Percentiles rank a stretch among this genome's conserved stretches.
Conservation (phyloP, 2,888 invertebrate species). For the Heteropelma amictum region DNA sequence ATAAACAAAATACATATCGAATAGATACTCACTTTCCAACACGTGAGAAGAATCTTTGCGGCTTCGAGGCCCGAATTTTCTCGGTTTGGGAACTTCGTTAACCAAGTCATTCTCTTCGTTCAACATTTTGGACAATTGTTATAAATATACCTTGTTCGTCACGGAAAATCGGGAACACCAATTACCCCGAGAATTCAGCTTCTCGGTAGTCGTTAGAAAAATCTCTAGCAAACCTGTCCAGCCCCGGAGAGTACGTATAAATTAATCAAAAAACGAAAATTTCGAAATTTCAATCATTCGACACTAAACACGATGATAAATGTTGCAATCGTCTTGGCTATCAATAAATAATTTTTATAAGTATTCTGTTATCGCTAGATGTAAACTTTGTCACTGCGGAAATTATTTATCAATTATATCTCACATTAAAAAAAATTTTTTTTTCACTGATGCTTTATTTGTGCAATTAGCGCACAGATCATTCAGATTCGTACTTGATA, state of each 20-base stretch:
- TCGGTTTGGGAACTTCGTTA: constrained; percentile 18
- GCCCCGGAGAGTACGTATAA: constrained; percentile 57
- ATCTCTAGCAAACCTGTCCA: constrained; percentile 58
- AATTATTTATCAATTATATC: constrained; percentile 9
- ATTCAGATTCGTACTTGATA: neutral
- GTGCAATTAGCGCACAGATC: constrained; percentile 16
- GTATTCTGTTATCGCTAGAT: neutral
- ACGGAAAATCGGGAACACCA: too few relatives aligned
- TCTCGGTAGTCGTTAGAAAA: too few relatives aligned
- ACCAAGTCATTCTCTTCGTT: constrained; percentile 9
- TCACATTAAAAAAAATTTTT: too few relatives aligned
- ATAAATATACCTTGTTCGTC: neutral
- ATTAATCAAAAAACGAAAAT: neutral
- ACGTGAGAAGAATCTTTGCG: constrained; percentile 52
- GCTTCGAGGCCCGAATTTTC: constrained; percentile 30
- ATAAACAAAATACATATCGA: neutral
- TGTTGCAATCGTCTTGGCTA: constrained; percentile 13
- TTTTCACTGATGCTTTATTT: neutral
- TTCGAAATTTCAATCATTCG: neutral
- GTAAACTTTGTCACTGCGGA: neutral
- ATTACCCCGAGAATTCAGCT: too few relatives aligned
- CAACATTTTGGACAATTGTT: constrained; percentile 24
- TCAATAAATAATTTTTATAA: neutral
- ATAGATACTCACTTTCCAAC: constrained; percentile 49
- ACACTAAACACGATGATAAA: constrained; percentile 15